phyloP scores from a whole-genome alignment of 2,888 invertebrate species.

The Thysanoteuthis rhombus region DNA sequence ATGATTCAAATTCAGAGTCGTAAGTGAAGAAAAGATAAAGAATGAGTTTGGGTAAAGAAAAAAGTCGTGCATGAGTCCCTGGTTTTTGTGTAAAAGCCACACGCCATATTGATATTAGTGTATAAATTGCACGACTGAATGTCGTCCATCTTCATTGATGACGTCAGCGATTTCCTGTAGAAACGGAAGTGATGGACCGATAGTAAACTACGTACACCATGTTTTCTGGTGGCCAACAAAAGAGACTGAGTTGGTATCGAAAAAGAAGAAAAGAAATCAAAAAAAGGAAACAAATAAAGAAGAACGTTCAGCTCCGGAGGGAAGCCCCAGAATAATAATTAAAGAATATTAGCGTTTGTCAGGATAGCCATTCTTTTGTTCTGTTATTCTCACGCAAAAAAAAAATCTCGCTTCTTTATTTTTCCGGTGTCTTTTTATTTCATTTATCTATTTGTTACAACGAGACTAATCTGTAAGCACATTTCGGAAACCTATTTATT shows the following conservation, averaged over 20 bases:
- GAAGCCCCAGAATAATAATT: neutral
- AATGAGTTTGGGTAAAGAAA: neutral
- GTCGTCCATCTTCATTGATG: conserved; percentile 12
- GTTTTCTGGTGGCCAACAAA: neutral
- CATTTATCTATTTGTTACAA: no score
- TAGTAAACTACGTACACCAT: neutral
- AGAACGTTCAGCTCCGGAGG: neutral
- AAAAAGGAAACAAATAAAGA: neutral
- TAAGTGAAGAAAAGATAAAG: neutral
- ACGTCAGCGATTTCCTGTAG: neutral
- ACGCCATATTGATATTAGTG: neutral
- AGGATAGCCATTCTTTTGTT: neutral
- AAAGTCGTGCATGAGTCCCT: neutral
- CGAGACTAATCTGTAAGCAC: no score
- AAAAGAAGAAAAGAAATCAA: neutral
- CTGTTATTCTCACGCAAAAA: neutral
- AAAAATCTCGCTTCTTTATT: neutral
- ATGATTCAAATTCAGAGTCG: neutral
- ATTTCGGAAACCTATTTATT: no score
- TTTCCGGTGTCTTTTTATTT: neutral
- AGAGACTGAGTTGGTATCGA: neutral
- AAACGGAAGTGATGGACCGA: neutral
- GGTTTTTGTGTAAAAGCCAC: neutral
- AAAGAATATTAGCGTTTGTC: neutral
- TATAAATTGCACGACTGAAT: neutral